These are phyloP conservation scores for Erebia epiphron DNA, from an alignment of 2,888 invertebrate genomes.

Conservation along the genomic window DNA sequence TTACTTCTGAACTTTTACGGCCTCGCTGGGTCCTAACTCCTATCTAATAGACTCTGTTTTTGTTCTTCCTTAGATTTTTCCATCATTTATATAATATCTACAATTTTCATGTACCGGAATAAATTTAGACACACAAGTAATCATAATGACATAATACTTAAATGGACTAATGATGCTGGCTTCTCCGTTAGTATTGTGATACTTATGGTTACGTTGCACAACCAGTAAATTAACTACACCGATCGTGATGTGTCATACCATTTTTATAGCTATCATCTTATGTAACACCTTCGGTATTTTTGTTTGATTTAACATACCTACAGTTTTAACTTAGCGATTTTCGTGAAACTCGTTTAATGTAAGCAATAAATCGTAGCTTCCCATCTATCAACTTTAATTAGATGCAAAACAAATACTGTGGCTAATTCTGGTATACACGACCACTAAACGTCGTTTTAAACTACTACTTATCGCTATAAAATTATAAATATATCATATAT, in stretches of 20 bases:
- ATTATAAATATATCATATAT: too few relatives aligned
- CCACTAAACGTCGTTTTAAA: too few relatives aligned
- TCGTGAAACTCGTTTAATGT: neutral
- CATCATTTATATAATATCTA: too few relatives aligned
- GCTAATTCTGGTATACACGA: too few relatives aligned
- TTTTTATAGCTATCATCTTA: conserved; percentile 19
- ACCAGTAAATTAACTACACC: conserved; percentile 14
- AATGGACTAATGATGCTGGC: conserved; percentile 16
- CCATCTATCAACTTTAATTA: neutral
- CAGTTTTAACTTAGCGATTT: neutral
- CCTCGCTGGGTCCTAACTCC: too few relatives aligned
- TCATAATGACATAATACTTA: conserved; percentile 18
- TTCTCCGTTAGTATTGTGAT: conserved; percentile 5
- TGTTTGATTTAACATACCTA: neutral
- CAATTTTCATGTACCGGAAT: neutral
- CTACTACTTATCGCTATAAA: too few relatives aligned
- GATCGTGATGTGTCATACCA: conserved; percentile 25
- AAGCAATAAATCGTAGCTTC: neutral
- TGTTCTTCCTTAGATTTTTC: too few relatives aligned
- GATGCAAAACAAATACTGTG: too few relatives aligned
- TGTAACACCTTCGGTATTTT: conserved; percentile 13
- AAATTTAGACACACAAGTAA: neutral
- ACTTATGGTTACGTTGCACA: conserved; percentile 14
- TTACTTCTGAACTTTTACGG: too few relatives aligned
- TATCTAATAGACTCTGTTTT: too few relatives aligned